Evolutionary conservation across 2,113 vertebrate genomes (phyloP).

Genomic region (Centropus bengalensis): DNA sequence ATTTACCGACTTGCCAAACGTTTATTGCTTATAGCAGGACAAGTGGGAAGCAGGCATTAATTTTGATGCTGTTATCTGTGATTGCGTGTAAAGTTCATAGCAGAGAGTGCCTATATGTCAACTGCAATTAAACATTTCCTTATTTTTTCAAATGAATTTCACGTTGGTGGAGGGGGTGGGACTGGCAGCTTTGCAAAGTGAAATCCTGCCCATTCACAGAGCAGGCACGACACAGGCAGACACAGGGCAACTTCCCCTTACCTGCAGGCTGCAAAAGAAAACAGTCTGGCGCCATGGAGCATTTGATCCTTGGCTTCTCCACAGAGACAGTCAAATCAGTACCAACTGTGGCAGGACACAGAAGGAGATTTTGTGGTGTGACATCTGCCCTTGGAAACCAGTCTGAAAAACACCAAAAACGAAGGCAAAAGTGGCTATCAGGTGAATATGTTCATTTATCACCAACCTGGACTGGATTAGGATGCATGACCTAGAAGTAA

Average conservation of each 20-base stretch:
- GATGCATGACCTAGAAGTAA: slow-evolving; percentile 48
- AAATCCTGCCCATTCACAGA: not conserved
- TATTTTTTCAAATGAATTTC: not conserved
- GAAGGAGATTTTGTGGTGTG: not conserved
- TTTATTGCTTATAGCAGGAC: slow-evolving; percentile 63
- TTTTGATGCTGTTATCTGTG: slow-evolving; percentile 52
- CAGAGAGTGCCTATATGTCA: slow-evolving; percentile 32
- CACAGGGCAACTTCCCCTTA: slow-evolving; percentile 48
- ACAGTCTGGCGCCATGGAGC: slow-evolving; percentile 15
- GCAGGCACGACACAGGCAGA: slow-evolving; percentile 5
- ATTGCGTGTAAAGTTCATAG: slow-evolving; percentile 13
- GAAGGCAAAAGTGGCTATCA: slow-evolving; percentile 35
- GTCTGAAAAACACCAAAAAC: slow-evolving; percentile 20
- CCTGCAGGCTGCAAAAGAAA: slow-evolving; percentile 57
- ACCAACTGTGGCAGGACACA: slow-evolving; percentile 14
- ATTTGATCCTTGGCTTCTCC: slow-evolving; percentile 51
- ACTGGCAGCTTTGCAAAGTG: not conserved
- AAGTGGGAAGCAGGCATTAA: slow-evolving; percentile 60
- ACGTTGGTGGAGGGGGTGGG: not conserved
- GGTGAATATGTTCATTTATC: slow-evolving; percentile 42
- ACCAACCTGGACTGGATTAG: slow-evolving; percentile 53
- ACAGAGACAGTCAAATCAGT: slow-evolving; percentile 26
- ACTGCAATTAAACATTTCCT: slow-evolving; percentile 47
- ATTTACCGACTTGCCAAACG: slow-evolving; percentile 69
- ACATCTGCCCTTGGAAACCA: slow-evolving; percentile 9